These are phyloP conservation scores for Hypsibius dujardini DNA, from an alignment of 1,140 invertebrate species.

Conservation along the genomic window DNA sequence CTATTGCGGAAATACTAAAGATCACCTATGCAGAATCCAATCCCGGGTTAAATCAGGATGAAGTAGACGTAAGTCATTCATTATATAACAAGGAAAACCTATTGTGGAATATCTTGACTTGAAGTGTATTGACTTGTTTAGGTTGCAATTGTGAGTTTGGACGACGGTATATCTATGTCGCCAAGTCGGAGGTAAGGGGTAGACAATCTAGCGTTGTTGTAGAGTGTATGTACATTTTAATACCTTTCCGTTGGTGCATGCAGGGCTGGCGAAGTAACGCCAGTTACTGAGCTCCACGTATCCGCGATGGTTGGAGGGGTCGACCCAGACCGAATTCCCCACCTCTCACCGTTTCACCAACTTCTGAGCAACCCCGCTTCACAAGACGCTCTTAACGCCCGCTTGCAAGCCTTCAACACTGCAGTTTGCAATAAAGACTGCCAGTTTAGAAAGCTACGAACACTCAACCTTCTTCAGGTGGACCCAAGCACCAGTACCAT, in stretches of 20 bases:
- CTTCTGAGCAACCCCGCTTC: background rate
- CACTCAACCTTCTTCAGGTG: background rate
- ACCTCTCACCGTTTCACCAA: conserved; percentile 8
- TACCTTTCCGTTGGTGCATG: background rate
- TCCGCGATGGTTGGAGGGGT: background rate
- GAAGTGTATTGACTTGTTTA: too few species aligned
- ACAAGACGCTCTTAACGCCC: background rate
- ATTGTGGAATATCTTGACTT: too few species aligned
- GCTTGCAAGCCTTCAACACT: background rate
- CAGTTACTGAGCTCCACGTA: conserved; percentile 6
- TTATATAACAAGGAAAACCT: too few species aligned
- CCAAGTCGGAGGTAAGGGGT: background rate
- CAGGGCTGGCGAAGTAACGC: background rate
- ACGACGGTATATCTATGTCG: background rate
- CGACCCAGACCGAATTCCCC: conserved; percentile 1
- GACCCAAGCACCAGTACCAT: background rate
- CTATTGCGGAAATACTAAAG: conserved; percentile 10
- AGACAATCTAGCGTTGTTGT: too few species aligned
- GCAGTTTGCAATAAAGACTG: background rate
- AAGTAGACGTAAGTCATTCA: too few species aligned
- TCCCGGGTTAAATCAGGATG: background rate
- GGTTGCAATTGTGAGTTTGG: conserved; percentile 5
- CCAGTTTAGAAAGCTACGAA: conserved; percentile 4
- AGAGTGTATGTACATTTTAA: too few species aligned
- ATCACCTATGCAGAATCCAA: conserved; percentile 5